Evolutionary conservation across 2,888 invertebrate genomes (phyloP).

Genomic region (Phengaris arion): DNA sequence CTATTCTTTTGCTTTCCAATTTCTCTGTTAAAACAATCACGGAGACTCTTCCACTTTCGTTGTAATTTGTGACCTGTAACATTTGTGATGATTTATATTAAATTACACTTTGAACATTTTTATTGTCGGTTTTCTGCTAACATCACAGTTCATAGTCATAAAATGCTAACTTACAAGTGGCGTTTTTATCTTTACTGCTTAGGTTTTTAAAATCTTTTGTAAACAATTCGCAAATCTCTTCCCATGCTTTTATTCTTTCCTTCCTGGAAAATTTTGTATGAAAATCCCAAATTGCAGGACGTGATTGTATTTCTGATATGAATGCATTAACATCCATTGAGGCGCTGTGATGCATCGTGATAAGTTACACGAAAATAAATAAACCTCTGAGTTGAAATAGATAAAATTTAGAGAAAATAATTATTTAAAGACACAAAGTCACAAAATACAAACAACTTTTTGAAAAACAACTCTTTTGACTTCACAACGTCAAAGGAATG

Average conservation of each 20-base stretch:
- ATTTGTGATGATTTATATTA: not conserved
- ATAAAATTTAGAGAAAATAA: no score
- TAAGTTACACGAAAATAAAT: not conserved
- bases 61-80: slow-evolving; percentile 7
- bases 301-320: not conserved
- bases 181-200: slow-evolving; percentile 1
- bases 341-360: not conserved
- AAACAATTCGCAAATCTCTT: slow-evolving; percentile 7
- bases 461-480: no score
- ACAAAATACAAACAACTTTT: no score
- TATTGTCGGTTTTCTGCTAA: no score
- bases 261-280: not conserved
- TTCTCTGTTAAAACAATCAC: slow-evolving; percentile 20
- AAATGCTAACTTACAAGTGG: not conserved
- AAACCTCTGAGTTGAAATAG: no score
- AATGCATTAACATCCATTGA: not conserved
- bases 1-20: slow-evolving; percentile 9
- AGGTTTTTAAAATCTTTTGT: not conserved
- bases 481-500: no score
- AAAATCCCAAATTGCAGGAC: slow-evolving; percentile 15
- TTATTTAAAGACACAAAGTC: no score
- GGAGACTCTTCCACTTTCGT: slow-evolving; percentile 8
- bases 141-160: not conserved
- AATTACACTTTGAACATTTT: no score
- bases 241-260: slow-evolving; percentile 6